Conservation (phyloP, 2,113 vertebrate genomes). For the Alouatta palliata region DNA sequence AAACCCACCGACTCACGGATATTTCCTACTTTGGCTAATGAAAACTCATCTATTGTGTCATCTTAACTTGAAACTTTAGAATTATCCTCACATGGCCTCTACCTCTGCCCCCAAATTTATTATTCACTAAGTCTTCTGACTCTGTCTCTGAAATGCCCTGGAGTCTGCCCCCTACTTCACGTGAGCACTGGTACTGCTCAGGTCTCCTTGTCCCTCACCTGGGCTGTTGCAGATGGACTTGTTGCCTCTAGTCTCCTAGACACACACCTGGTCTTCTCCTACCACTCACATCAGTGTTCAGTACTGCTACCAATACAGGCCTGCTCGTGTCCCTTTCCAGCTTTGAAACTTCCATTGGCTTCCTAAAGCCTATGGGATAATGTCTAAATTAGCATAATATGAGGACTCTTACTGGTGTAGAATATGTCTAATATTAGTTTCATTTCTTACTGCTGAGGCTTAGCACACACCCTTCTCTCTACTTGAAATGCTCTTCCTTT, state of each 20-base stretch:
- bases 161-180: not conserved
- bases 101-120: not conserved
- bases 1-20: not conserved
- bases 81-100: not conserved
- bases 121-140: not conserved
- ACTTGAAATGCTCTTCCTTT: not conserved
- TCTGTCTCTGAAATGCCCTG: not conserved
- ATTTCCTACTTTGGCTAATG: not conserved
- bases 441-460: conserved; percentile 19
- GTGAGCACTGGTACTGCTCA: not conserved
- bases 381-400: not conserved
- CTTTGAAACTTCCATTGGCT: not conserved
- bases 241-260: not conserved
- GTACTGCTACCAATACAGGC: not conserved
- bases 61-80: not conserved
- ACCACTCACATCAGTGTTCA: not conserved
- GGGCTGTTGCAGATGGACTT: not conserved
- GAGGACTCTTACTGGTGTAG: not conserved
- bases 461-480: not conserved
- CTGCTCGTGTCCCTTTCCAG: not conserved
- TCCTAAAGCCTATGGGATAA: not conserved
- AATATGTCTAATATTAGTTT: not conserved
- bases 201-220: not conserved
- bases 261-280: not conserved
- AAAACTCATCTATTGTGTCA: not conserved